Evolutionary conservation across 1,140 invertebrate species (phyloP), one percentile per base, ranked within the genome.

Genomic region (Sitophilus oryzae): DNA sequence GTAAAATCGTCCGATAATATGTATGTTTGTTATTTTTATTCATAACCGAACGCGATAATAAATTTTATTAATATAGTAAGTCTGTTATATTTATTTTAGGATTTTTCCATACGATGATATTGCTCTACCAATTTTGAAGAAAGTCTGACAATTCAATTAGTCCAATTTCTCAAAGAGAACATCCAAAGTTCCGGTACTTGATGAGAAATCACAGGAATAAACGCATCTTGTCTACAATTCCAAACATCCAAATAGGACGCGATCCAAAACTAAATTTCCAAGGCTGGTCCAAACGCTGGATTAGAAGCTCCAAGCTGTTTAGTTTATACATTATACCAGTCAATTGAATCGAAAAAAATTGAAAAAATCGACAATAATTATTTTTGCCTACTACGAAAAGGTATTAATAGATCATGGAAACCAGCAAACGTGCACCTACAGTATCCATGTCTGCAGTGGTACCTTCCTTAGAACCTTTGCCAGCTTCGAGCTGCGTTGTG

Each of bases 391-490:
- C 23, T 44, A 21, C 2, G 10, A 4, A 20, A 9, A 5, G 19
- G 22, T 48, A 36, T 6, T 35, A 18, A 36, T 21, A 1, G 4
- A 47, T 11, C 35, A 45, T 45, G 42, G 42, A 45, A 6, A n/a
- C 11, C n/a, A 36, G 22, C 18, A 49, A 16, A 23, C 20, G 45
- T 11, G 73, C 74, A 0, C 73, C 74, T 0, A 63, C 74, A 10
- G 68, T 73, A 1, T 67, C 71, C 11, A 73, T 74, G 69, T 65
- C 71, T 9, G 43, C 53, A 0, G 56, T 64, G 6, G 63, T 64
- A 2, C 63, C 65, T 1, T 56, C 41, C 38, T 20, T 59, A 49
- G 53, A 58, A 14, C 45, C 51, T 2, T 56, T 49, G 23, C 62
- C 61, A 9, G 30, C 35, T 1, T 42, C 50, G 16, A 47, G 9